These are phyloP conservation scores for Telenomus remus DNA, from an alignment of 1,140 invertebrate species.

Conservation along the genomic window DNA sequence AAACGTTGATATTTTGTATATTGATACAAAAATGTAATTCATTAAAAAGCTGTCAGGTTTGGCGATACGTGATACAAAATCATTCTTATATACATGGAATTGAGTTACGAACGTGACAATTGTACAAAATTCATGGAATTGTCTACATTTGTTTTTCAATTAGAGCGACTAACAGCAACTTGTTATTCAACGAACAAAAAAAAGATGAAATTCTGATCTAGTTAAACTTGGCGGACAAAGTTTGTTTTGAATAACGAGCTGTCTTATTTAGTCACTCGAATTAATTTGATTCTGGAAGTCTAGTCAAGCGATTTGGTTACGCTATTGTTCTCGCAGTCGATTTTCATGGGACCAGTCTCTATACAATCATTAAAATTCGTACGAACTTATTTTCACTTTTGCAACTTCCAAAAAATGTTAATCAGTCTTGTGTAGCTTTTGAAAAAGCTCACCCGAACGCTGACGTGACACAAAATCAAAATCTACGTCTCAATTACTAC, in stretches of 20 bases:
- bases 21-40: conserved; percentile 25
- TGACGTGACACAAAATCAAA: conserved; percentile 23
- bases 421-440: conserved; percentile 56
- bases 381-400: too few relatives aligned
- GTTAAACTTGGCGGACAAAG: too few relatives aligned
- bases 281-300: too few relatives aligned
- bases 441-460: conserved; percentile 33
- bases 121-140: conserved; percentile 10
- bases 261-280: too few relatives aligned
- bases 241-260: too few relatives aligned
- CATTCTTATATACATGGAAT: conserved; percentile 35
- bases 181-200: too few relatives aligned
- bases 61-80: conserved; percentile 31
- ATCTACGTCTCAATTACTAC: conserved; percentile 24
- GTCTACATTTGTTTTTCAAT: conserved; percentile 18
- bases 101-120: conserved; percentile 21
- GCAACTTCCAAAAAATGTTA: background rate
- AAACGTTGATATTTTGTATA: background rate
- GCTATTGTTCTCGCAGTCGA: too few relatives aligned
- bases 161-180: conserved; percentile 25
- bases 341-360: too few relatives aligned
- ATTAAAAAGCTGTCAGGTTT: conserved; percentile 39
- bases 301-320: too few relatives aligned
- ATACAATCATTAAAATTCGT: too few relatives aligned
- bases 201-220: too few relatives aligned